phyloP scores from a whole-genome alignment of 2,797 vertebrate genomes.

The Ara ararauna region DNA sequence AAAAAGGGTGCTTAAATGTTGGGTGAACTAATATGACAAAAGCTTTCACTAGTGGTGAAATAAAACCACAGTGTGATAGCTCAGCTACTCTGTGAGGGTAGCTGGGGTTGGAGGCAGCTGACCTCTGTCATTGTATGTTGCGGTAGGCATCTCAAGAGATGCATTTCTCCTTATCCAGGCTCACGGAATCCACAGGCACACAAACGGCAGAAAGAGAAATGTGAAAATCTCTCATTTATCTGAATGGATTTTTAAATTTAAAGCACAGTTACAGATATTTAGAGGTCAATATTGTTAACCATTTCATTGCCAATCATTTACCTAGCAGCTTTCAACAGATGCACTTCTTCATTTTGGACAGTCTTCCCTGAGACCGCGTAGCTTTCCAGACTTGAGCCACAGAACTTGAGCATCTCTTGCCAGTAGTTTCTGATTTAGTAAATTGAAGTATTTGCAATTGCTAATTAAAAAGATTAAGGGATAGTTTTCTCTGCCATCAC shows the following conservation, averaged over 20 bases:
- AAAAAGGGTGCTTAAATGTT: background rate
- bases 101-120: background rate
- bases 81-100: background rate
- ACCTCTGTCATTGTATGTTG: accelerated
- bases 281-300: background rate
- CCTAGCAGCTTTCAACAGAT: background rate
- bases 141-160: background rate
- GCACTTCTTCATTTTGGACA: background rate
- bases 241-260: background rate
- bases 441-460: conserved; percentile 19
- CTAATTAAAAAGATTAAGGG: conserved; percentile 56
- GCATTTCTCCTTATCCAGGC: background rate
- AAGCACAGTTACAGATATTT: background rate
- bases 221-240: background rate
- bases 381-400: background rate
- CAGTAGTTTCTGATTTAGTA: conserved; percentile 12
- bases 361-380: background rate
- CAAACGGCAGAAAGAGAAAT: background rate
- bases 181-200: background rate
- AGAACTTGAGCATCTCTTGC: background rate
- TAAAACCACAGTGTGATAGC: background rate
- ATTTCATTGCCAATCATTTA: background rate
- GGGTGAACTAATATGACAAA: background rate
- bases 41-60: background rate
- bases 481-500: conserved; percentile 11